These are phyloP conservation scores for Takifugu rubripes DNA, from an alignment of 2,797 vertebrate genomes.

Conservation along the genomic window DNA sequence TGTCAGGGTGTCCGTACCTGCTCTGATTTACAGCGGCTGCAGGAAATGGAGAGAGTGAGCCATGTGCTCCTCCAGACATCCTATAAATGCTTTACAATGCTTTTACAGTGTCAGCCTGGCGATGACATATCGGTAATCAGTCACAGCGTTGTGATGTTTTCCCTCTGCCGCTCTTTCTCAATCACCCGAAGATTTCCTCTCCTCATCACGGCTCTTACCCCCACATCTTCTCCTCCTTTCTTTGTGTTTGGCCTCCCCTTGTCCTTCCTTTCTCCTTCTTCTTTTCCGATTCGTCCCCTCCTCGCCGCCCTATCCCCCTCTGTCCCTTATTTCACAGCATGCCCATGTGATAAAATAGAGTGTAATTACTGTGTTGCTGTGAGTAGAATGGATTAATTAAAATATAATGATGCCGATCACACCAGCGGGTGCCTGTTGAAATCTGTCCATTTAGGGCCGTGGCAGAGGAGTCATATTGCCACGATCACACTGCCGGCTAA, in stretches of 20 bases:
- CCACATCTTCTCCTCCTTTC: conserved; percentile 24
- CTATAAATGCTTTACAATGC: conserved; percentile 70
- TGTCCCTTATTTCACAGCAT: conserved; percentile 57
- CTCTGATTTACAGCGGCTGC: conserved; percentile 65
- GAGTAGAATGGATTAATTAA: conserved; percentile 78
- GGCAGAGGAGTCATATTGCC: conserved; percentile 69
- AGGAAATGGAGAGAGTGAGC: conserved; percentile 42
- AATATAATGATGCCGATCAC: conserved; percentile 76
- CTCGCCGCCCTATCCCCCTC: conserved; percentile 35
- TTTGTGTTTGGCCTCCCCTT: conserved; percentile 21
- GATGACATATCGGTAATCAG: conserved; percentile 67
- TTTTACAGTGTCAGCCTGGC: conserved; percentile 65
- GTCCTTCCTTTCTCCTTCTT: conserved; percentile 21
- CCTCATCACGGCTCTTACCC: conserved; percentile 12
- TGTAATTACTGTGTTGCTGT: conserved; percentile 72
- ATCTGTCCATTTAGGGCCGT: conserved; percentile 67
- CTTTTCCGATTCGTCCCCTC: conserved; percentile 25
- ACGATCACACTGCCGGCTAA: conserved; percentile 69
- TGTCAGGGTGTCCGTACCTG: conserved; percentile 63
- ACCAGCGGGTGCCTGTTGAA: conserved; percentile 66
- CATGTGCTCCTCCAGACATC: conserved; percentile 52
- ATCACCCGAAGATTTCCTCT: conserved; percentile 33
- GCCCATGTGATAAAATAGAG: conserved; percentile 65
- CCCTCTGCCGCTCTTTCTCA: conserved; percentile 40
- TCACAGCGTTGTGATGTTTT: conserved; percentile 58